Evolutionary conservation across 2,888 invertebrate genomes (phyloP).

Genomic region (Parnassius mnemosyne): DNA sequence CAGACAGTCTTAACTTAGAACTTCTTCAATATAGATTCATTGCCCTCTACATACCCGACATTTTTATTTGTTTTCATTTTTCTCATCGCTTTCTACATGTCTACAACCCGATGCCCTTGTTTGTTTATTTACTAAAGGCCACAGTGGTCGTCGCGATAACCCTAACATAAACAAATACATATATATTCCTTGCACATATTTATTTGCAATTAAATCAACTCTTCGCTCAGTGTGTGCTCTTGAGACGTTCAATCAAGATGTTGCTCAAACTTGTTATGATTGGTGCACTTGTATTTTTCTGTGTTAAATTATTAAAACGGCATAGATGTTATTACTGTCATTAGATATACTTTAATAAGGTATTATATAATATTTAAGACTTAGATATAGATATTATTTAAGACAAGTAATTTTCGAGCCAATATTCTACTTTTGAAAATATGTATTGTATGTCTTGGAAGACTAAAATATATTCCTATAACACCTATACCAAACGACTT

Average conservation of each 20-base stretch:
- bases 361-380: conserved; percentile 18
- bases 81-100: conserved; percentile 39
- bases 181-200: conserved; percentile 36
- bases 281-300: conserved; percentile 61
- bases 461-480: no score
- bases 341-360: conserved; percentile 33
- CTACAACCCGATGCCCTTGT: conserved; percentile 43
- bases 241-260: conserved; percentile 48
- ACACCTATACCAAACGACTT: no score
- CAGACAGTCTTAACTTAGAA: no score
- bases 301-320: conserved; percentile 59
- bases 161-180: not conserved
- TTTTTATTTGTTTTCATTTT: not conserved
- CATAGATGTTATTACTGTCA: conserved; percentile 49
- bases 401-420: no score
- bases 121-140: conserved; percentile 35
- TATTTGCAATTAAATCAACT: conserved; percentile 27
- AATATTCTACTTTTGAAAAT: no score
- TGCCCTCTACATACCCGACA: not conserved
- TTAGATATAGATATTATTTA: no score
- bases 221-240: conserved; percentile 40
- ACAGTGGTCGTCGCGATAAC: conserved; percentile 27
- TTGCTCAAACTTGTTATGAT: conserved; percentile 65
- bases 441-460: no score
- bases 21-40: no score